Evolutionary conservation across 92 coral and sea anemone species (phyloP), one percentile per base, ranked within the genome.

Genomic region (Pocillopora meandrina): DNA sequence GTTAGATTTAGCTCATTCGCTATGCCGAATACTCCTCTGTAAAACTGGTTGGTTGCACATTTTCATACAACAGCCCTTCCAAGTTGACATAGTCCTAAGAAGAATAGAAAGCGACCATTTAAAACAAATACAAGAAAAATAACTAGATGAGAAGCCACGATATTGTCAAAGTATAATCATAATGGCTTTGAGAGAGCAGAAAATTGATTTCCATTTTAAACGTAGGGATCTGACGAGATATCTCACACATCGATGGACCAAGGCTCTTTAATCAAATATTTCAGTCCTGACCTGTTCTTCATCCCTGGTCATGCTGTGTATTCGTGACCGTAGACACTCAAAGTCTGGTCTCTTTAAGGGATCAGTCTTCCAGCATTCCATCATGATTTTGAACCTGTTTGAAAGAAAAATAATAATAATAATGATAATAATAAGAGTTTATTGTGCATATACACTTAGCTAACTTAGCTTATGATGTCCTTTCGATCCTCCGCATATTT

Each of bases 311-410:
- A 75, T 33, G 49, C 21, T 65, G 23, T 31, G 71, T 12, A 84
- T 19, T 7, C 20, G 20, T 49, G 75, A 52, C 36, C 82, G 63
- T 12, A 84, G 60, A 52, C 23, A 26, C n/a, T 56, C 82, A 85
- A 90, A 86, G 58, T 75, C 82, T 63, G 93, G 93, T 76, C 93
- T 76, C 23, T 86, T 67, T 23, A 71, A 78, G 2, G 93, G 90
- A 35, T 86, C 75, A 19, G 60, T 72, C 72, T 76, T 74, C 93
- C 93, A 90, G 72, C 93, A 90, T 33, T 63, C 69, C 84, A 23
- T 81, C 90, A 90, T 90, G 16, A 90, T 68, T 9, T 64, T 76
- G 71, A 86, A 86, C 69, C 92, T 90, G 33, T 13, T 69, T 81
- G 63, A 13, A 26, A 56, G 16, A 23, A 64, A 23, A 16, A 17